These are phyloP conservation scores for Ceratina japonica DNA, from an alignment of 1,140 invertebrate species.

Conservation along the genomic window DNA sequence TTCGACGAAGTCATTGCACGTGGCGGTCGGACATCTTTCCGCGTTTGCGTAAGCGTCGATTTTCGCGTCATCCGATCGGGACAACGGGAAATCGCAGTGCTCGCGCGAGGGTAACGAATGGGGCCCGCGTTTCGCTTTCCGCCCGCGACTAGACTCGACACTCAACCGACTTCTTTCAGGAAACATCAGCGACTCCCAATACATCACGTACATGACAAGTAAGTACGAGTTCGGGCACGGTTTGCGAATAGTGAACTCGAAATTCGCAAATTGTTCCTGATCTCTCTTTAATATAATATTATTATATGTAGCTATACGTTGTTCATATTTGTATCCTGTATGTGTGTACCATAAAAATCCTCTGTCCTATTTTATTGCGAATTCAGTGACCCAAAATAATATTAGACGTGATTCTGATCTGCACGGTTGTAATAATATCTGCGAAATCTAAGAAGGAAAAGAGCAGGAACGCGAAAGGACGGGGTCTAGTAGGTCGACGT, in stretches of 20 bases:
- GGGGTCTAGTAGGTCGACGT: slow-evolving; percentile 15
- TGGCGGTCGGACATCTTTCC: background rate
- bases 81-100: slow-evolving; percentile 9
- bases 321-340: too few relatives aligned
- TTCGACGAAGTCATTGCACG: too few relatives aligned
- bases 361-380: too few relatives aligned
- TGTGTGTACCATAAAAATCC: too few relatives aligned
- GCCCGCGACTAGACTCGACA: slow-evolving; percentile 68
- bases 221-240: slow-evolving; percentile 65
- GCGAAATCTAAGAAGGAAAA: background rate
- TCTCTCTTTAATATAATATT: too few relatives aligned
- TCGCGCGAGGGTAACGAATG: slow-evolving; percentile 16
- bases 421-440: too few relatives aligned
- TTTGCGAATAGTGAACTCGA: too few relatives aligned
- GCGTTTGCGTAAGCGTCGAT: background rate
- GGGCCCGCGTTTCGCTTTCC: slow-evolving; percentile 40
- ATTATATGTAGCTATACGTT: too few relatives aligned
- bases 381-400: too few relatives aligned
- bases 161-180: slow-evolving; percentile 78
- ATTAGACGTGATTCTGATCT: too few relatives aligned
- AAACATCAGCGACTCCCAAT: slow-evolving; percentile 77
- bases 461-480: slow-evolving; percentile 5
- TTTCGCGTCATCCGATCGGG: background rate
- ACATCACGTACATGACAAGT: slow-evolving; percentile 80
- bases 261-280: too few relatives aligned